Evolutionary conservation across 2,888 invertebrate genomes (phyloP).

Genomic region (Agrilus mali): DNA sequence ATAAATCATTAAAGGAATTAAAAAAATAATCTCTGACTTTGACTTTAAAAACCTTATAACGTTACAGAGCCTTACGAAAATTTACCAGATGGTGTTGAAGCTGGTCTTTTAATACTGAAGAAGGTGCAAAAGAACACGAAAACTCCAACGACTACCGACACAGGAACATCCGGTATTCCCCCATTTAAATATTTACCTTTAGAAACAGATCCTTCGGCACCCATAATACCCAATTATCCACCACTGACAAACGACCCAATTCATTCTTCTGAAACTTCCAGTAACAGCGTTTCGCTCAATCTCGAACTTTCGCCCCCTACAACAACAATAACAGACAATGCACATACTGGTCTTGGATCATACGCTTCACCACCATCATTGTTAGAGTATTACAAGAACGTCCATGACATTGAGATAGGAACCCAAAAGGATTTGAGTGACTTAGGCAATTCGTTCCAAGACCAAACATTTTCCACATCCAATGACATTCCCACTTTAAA

Average conservation of each 20-base stretch:
- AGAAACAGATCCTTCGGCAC: background rate
- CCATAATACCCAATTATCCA: slow-evolving; percentile 2
- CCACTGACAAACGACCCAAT: background rate
- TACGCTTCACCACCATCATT: too few species aligned
- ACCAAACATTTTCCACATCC: too few species aligned
- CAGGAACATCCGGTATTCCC: slow-evolving; percentile 1
- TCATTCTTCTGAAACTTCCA: background rate
- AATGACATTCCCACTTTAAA: too few species aligned
- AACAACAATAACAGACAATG: background rate
- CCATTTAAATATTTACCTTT: background rate
- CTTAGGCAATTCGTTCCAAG: too few species aligned
- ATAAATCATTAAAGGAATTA: too few species aligned
- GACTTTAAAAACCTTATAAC: too few species aligned
- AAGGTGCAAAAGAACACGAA: slow-evolving; percentile 21
- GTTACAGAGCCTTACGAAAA: slow-evolving; percentile 13
- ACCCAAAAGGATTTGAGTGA: too few species aligned
- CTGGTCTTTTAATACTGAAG: slow-evolving; percentile 30
- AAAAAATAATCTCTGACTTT: too few species aligned
- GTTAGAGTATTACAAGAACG: too few species aligned
- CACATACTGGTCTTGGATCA: too few species aligned
- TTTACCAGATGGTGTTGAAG: slow-evolving; percentile 19
- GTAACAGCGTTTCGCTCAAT: background rate
- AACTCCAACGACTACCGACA: slow-evolving; percentile 1
- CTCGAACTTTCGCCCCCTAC: background rate
- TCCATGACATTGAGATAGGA: too few species aligned